Conservation (phyloP, 2,797 vertebrate genomes). For the Microcaecilia unicolor region DNA sequence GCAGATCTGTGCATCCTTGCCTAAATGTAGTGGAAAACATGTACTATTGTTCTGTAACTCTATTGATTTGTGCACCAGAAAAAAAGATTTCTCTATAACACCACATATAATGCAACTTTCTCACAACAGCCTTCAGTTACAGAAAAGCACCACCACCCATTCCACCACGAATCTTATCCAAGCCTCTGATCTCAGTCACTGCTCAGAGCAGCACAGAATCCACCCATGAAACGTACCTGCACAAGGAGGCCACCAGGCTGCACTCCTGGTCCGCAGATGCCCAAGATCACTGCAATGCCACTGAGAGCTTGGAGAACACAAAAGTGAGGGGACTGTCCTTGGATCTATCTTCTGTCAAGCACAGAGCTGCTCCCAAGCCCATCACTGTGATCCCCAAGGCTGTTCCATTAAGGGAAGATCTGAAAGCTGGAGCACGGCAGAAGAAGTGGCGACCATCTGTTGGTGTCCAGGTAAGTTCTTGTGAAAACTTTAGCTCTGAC, state of each 20-base stretch:
- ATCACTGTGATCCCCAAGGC: slow-evolving; percentile 68
- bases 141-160: slow-evolving; percentile 91
- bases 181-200: slow-evolving; percentile 89
- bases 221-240: slow-evolving; percentile 85
- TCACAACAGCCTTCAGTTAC: slow-evolving; percentile 82
- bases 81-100: too few relatives aligned
- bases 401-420: slow-evolving; percentile 63
- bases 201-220: slow-evolving; percentile 98
- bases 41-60: too few relatives aligned
- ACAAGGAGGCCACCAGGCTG: slow-evolving; percentile 50
- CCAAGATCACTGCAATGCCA: slow-evolving; percentile 83
- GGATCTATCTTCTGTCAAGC: slow-evolving; percentile 58
- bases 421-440: slow-evolving; percentile 68
- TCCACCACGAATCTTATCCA: slow-evolving; percentile 89
- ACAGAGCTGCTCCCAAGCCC: slow-evolving; percentile 61
- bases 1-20: too few relatives aligned
- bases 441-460: slow-evolving; percentile 92
- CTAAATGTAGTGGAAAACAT: too few relatives aligned
- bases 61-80: too few relatives aligned
- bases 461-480: slow-evolving; percentile 78
- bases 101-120: too few relatives aligned
- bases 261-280: slow-evolving; percentile 50
- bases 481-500: too few relatives aligned
- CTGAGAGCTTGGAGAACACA: slow-evolving; percentile 80
- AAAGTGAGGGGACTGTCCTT: slow-evolving; percentile 64